phyloP scores from a whole-genome alignment of 2,113 vertebrate genomes.

The Eretmochelys imbricata region DNA sequence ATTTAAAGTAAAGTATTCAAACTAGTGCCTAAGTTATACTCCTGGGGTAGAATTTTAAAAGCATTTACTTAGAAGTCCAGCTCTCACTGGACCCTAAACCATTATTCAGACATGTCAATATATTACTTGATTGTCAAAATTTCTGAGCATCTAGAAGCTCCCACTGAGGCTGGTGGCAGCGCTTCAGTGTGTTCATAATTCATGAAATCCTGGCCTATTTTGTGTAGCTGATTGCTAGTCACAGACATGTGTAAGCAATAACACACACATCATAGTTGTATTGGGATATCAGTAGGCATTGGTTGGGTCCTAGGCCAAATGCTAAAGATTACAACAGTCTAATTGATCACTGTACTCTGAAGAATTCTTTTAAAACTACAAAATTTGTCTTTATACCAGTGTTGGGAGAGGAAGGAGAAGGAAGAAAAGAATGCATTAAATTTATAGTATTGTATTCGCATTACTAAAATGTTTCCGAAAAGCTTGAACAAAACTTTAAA shows the following conservation, averaged over 20 bases:
- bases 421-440: background rate
- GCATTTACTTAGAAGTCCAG: background rate
- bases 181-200: background rate
- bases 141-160: background rate
- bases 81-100: background rate
- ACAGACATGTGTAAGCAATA: conserved; percentile 24
- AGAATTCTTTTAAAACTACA: background rate
- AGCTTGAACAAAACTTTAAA: background rate
- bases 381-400: background rate
- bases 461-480: background rate
- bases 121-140: background rate
- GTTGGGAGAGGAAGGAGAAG: background rate
- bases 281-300: background rate
- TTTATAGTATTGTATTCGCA: background rate
- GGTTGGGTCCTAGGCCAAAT: background rate
- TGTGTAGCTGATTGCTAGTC: conserved; percentile 52
- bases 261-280: conserved; percentile 52
- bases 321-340: background rate
- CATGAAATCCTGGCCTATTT: background rate
- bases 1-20: background rate
- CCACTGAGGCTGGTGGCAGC: conserved; percentile 7
- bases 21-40: background rate
- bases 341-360: background rate
- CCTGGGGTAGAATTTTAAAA: background rate
- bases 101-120: background rate